Evolutionary conservation across 2,888 invertebrate species (phyloP), one percentile per base, ranked within the genome.

Genomic region (Pseudococcus longispinus): DNA sequence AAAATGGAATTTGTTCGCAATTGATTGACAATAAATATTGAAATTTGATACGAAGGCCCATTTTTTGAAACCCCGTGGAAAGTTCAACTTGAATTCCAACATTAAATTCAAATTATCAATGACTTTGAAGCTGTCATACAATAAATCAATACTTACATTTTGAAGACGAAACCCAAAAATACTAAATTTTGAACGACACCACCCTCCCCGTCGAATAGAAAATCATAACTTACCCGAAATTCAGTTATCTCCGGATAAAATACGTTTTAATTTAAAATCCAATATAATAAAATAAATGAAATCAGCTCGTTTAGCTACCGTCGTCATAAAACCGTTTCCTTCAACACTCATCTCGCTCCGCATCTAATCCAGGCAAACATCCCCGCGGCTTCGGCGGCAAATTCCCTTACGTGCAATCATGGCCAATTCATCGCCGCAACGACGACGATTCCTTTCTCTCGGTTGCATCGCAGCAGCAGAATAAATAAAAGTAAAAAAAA

Each of bases 341-440:
- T 37, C 13, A 77, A 37, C 77, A 5, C 77, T 77, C 37, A 29
- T 70, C 70, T 29, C 11, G 26, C 26, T 29, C n/a, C 70, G 11
- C 8, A 55, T 55, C 55, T 18, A 18, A 55, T 55, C 15, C 44
- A n/a, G 55, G 1, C 1, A 65, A 65, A 26, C 26, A 26, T 65
- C 26, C 23, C 26, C 15, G 55, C 60, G 60, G 60, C 60, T 11
- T 23, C 60, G 8, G 65, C 65, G n/a, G 77, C 77, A 42, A 80
- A 80, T 80, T 80, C 77, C 77, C 77, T 80, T 80, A 80, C 77
- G 77, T 80, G 42, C 77, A 80, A 80, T 80, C 77, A 80, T 80
- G 42, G 37, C 77, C 77, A 80, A 80, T 80, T 80, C 77, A 80
- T 80, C 77, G 77, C 20, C 42, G 13, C 77, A 80, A 80, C 77